Conservation (phyloP, 2,888 invertebrate species). For the Aspidiotus rigidus region DNA sequence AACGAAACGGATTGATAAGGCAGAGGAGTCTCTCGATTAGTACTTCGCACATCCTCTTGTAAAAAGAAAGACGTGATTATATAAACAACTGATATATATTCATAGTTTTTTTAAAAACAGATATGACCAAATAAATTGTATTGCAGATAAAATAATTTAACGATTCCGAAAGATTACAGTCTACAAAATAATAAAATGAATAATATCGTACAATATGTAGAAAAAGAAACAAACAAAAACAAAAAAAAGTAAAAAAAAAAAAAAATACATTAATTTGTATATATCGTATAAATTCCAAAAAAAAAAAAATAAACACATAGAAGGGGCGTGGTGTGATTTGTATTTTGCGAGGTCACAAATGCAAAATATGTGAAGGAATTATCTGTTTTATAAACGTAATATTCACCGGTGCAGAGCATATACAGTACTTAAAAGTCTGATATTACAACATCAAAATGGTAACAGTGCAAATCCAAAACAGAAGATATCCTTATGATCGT, state of each 20-base stretch:
- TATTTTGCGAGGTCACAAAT: not conserved
- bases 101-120: not conserved
- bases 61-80: not conserved
- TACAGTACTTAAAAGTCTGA: not conserved
- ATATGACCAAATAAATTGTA: constrained; percentile 14
- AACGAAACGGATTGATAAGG: too few relatives aligned
- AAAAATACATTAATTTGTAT: not conserved
- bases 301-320: not conserved
- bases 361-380: not conserved
- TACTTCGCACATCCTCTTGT: too few relatives aligned
- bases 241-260: not conserved
- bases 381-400: too few relatives aligned
- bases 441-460: not conserved
- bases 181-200: not conserved
- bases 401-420: not conserved
- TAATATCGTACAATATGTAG: not conserved
- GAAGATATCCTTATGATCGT: not conserved
- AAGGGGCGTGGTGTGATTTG: not conserved
- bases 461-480: not conserved
- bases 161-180: not conserved
- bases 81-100: constrained; percentile 12
- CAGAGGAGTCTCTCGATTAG: too few relatives aligned
- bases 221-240: not conserved
- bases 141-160: constrained; percentile 9
- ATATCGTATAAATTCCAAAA: too few relatives aligned